Conservation (phyloP, 2,113 vertebrate genomes). For the Semicossyphus pulcher region DNA sequence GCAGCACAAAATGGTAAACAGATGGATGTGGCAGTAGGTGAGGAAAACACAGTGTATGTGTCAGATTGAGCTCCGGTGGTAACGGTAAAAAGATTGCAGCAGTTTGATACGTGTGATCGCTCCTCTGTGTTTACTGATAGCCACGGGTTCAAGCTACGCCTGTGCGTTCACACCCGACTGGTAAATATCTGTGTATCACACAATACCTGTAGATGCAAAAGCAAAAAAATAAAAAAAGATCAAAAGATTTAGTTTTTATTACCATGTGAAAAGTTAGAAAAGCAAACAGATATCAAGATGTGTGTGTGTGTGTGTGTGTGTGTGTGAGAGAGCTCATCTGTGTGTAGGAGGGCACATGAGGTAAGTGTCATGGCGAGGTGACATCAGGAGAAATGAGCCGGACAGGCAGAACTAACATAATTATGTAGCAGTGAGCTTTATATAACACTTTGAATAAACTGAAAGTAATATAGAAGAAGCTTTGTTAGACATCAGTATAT, state of each 20-base stretch:
- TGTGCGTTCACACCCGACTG: slow-evolving; percentile 9
- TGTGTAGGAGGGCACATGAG: not conserved
- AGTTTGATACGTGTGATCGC: slow-evolving; percentile 22
- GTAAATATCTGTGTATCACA: slow-evolving; percentile 26
- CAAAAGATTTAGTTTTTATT: no score
- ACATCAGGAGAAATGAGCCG: slow-evolving; percentile 10
- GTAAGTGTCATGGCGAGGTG: not conserved
- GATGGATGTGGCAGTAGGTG: slow-evolving; percentile 63
- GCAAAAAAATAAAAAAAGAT: not conserved
- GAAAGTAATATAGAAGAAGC: not conserved
- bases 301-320: not conserved
- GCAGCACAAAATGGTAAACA: slow-evolving; percentile 62
- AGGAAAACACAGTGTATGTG: slow-evolving; percentile 37
- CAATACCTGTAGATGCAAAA: slow-evolving; percentile 1
- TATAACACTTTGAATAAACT: not conserved
- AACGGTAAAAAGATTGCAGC: slow-evolving; percentile 54
- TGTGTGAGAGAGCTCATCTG: not conserved
- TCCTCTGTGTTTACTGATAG: slow-evolving; percentile 38
- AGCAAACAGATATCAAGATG: no score
- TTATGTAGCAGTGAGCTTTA: slow-evolving; percentile 9
- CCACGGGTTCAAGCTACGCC: slow-evolving; percentile 11
- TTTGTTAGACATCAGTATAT: not conserved
- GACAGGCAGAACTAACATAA: slow-evolving; percentile 30
- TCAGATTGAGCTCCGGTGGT: slow-evolving; percentile 63
- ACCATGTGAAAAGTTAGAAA: no score